phyloP scores from a whole-genome alignment of 2,113 vertebrate species.

The Potamarius usumacintae region DNA sequence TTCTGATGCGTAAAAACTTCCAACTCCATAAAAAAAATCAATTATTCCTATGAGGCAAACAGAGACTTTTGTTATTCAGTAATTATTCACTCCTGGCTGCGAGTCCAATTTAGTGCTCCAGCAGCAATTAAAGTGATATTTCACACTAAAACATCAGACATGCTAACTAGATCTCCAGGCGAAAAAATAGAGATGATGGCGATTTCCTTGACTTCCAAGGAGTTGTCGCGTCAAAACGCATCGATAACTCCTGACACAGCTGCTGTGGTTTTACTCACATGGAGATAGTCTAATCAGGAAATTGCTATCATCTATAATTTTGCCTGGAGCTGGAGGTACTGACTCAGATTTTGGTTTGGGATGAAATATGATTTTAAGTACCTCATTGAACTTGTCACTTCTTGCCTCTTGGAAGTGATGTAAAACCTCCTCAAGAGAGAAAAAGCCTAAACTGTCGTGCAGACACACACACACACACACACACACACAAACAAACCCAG shows the following conservation, averaged over 20 bases:
- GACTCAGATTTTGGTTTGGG: background rate
- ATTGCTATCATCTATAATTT: slow-evolving; percentile 13
- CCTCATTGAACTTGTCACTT: background rate
- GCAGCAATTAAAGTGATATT: slow-evolving; percentile 60
- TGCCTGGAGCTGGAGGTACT: background rate
- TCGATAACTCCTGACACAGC: slow-evolving; percentile 29
- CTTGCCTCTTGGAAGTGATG: background rate
- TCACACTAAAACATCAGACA: slow-evolving; percentile 20
- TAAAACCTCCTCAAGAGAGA: background rate
- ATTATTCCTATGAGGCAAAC: slow-evolving; percentile 70
- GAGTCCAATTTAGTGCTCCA: slow-evolving; percentile 60
- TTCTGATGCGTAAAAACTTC: slow-evolving; percentile 57
- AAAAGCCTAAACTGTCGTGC: background rate
- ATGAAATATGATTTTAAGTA: slow-evolving; percentile 5
- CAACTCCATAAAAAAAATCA: slow-evolving; percentile 65
- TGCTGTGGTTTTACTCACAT: background rate
- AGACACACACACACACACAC: background rate
- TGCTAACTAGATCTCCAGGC: slow-evolving; percentile 1
- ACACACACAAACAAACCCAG: too few species aligned
- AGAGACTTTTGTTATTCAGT: slow-evolving; percentile 67
- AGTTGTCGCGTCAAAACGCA: background rate
- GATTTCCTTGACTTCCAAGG: slow-evolving; percentile 19
- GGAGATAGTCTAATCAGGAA: slow-evolving; percentile 23
- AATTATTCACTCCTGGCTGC: slow-evolving; percentile 64
- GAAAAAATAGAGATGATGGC: background rate